Percentiles rank a stretch among this genome's conserved stretches.
Conservation (phyloP, 1,140 invertebrate genomes). For the Bombus polaris region DNA sequence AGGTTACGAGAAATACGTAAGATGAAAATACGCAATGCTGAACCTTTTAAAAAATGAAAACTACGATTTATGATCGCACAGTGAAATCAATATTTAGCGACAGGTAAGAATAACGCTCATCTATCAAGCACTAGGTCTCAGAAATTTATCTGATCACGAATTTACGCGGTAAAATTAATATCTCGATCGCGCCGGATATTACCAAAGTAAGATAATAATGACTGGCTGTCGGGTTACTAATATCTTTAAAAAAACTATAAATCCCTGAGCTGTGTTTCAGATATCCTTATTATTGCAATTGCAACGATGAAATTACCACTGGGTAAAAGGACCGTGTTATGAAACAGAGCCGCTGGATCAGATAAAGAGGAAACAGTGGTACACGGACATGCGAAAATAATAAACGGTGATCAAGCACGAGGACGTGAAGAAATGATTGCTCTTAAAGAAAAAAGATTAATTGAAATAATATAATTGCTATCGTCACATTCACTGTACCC, state of each 20-base stretch:
- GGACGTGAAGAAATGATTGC: background rate
- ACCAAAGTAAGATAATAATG: background rate
- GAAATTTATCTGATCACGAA: background rate
- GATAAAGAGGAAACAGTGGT: background rate
- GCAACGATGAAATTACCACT: background rate
- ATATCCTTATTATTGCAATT: background rate
- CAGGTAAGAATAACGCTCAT: background rate
- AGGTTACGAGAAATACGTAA: background rate
- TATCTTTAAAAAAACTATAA: background rate
- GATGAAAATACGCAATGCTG: background rate
- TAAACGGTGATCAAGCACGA: background rate
- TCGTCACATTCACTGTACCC: slow-evolving; percentile 72
- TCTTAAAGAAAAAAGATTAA: background rate
- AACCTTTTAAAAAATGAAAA: background rate
- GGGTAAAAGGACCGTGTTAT: background rate
- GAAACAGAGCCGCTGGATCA: background rate
- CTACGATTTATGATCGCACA: background rate
- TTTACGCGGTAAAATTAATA: background rate
- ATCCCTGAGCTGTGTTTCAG: background rate
- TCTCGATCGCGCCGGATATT: background rate
- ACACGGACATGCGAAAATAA: background rate
- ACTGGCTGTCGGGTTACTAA: background rate
- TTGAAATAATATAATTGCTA: background rate
- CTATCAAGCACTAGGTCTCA: background rate
- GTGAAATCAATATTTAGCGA: background rate